These are phyloP conservation scores for Talpa occidentalis DNA, from an alignment of 2,113 vertebrate species.

Conservation along the genomic window DNA sequence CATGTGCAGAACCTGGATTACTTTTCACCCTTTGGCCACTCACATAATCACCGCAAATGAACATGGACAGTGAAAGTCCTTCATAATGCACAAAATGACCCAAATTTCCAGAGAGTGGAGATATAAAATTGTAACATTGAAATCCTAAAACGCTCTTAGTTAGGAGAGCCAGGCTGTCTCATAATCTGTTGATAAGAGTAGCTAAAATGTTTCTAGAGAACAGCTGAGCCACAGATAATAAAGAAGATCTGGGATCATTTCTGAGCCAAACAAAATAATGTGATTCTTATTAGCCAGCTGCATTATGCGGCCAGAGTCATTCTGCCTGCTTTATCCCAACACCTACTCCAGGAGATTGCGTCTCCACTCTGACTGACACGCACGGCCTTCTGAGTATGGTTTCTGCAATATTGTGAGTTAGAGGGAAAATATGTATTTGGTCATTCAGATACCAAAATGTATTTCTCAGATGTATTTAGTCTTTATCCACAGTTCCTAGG, in stretches of 20 bases:
- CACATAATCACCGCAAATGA: neutral
- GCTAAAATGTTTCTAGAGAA: neutral
- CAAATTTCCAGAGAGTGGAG: neutral
- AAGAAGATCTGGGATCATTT: neutral
- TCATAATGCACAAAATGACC: neutral
- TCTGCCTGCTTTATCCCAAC: neutral
- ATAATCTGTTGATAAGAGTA: neutral
- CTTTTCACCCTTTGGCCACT: neutral
- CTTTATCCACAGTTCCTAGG: too few relatives aligned
- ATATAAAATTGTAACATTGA: neutral
- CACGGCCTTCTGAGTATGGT: neutral
- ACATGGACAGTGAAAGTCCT: neutral
- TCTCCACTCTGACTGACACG: neutral
- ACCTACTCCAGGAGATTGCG: neutral
- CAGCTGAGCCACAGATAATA: constrained; percentile 17
- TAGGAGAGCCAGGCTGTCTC: neutral
- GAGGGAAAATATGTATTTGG: too few relatives aligned
- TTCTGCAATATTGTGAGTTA: neutral
- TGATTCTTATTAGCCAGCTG: neutral
- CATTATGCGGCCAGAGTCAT: neutral
- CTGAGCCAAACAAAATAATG: constrained; percentile 27
- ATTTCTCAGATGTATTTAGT: too few relatives aligned
- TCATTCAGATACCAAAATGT: too few relatives aligned
- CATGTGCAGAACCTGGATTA: neutral
- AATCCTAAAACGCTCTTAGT: neutral